A percentile compares a stretch with the other conserved stretches of the same genome.
Conservation (phyloP, 2,888 invertebrate species). For the Yponomeuta malinellus region DNA sequence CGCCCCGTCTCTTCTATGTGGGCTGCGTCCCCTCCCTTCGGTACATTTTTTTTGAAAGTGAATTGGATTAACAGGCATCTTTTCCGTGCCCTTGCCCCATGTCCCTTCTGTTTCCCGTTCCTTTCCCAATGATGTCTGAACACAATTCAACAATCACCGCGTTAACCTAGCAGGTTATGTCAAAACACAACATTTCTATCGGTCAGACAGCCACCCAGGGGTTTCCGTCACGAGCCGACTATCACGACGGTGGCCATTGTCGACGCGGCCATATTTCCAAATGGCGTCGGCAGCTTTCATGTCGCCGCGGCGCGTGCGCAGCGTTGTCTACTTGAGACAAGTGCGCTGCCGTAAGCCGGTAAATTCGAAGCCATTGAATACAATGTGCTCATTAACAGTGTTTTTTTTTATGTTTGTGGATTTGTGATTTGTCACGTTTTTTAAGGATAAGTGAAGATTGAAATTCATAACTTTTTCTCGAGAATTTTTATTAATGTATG, state of each 20-base stretch:
- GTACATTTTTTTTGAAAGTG: no score
- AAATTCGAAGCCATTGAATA: neutral
- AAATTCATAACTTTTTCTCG: neutral
- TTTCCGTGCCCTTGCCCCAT: no score
- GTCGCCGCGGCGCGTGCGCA: conserved; percentile 53
- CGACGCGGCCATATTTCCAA: conserved; percentile 18
- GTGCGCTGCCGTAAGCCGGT: neutral
- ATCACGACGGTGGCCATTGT: conserved; percentile 14
- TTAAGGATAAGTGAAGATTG: neutral
- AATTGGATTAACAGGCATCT: no score
- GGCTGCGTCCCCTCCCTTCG: no score
- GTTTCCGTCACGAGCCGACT: conserved; percentile 10
- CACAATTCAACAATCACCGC: neutral
- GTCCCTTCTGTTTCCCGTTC: no score
- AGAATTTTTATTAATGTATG: neutral
- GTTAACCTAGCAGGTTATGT: neutral
- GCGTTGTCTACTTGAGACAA: neutral
- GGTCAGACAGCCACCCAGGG: conserved; percentile 2
- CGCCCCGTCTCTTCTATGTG: no score
- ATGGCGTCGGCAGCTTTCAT: conserved; percentile 39
- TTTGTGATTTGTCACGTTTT: neutral
- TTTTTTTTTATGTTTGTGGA: neutral
- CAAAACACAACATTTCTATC: neutral
- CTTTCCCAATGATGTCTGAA: no score
- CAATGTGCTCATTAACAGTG: neutral